phyloP scores from a whole-genome alignment of 2,888 invertebrate species.

The Athalia cordata region DNA sequence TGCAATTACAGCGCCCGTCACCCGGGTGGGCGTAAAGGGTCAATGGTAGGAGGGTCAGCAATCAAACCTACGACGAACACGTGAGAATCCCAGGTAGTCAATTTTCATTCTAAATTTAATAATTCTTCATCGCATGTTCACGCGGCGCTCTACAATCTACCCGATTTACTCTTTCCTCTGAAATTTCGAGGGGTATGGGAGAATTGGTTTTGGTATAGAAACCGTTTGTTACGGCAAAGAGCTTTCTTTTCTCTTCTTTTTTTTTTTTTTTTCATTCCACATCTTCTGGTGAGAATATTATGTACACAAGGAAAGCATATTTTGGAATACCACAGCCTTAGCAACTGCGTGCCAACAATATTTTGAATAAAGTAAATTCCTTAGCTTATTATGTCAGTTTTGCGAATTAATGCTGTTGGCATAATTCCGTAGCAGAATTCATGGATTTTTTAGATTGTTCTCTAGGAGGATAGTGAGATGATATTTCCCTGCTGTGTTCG shows the following conservation, averaged over 20 bases:
- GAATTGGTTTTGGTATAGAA: neutral
- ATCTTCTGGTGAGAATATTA: neutral
- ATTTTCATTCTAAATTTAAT: slow-evolving; percentile 12
- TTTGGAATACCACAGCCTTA: neutral
- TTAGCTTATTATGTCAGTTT: neutral
- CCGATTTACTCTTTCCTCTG: neutral
- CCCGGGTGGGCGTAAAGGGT: slow-evolving; percentile 21
- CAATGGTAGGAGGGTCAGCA: slow-evolving; percentile 34
- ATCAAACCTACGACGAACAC: slow-evolving; percentile 22
- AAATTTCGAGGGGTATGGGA: neutral
- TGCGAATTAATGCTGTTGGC: neutral
- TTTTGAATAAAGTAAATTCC: slow-evolving; percentile 16
- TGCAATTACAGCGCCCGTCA: slow-evolving; percentile 37
- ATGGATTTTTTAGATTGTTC: no score
- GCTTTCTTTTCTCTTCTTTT: no score
- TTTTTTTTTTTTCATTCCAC: neutral
- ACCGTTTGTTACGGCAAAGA: neutral
- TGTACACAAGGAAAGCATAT: neutral
- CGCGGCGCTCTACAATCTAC: neutral
- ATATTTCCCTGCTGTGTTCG: no score
- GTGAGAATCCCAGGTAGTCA: slow-evolving; percentile 29
- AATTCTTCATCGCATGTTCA: neutral
- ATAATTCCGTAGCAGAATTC: no score
- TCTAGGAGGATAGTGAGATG: no score
- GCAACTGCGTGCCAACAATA: slow-evolving; percentile 19